Evolutionary conservation across 64 coral and sea anemone genomes (phyloP).

Genomic region (Trachythela sp.): DNA sequence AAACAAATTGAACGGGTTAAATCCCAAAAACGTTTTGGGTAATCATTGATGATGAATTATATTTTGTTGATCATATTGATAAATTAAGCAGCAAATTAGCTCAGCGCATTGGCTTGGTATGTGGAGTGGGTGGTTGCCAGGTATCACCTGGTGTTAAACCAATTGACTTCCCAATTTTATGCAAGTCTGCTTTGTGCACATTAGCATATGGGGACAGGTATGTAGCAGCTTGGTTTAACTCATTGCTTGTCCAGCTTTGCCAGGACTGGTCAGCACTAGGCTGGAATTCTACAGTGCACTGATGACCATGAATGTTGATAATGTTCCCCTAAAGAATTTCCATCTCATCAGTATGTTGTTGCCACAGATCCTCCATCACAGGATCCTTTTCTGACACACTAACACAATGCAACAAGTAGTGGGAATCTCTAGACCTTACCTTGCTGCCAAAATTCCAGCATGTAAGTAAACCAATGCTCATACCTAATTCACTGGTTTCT

Average conservation of each 20-base stretch:
- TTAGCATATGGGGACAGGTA: too few species aligned
- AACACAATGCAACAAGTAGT: conserved; percentile 13
- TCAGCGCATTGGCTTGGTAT: too few species aligned
- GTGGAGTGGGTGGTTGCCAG: conserved; percentile 5
- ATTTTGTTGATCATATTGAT: too few species aligned
- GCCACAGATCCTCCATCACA: conserved; percentile 11
- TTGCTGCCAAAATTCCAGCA: conserved; percentile 2
- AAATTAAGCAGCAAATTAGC: too few species aligned
- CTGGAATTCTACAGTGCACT: conserved; percentile 5
- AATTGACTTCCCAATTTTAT: background rate
- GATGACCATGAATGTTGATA: conserved; percentile 17
- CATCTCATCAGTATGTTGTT: conserved; percentile 8
- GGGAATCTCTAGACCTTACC: background rate
- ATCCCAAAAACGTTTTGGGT: too few species aligned
- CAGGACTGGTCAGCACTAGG: too few species aligned
- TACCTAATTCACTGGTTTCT: conserved; percentile 1
- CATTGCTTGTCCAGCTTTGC: too few species aligned
- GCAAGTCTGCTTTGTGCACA: background rate
- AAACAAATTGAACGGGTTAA: too few species aligned
- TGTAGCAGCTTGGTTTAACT: too few species aligned
- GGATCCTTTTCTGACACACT: conserved; percentile 20
- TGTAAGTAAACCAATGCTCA: conserved; percentile 8
- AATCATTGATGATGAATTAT: too few species aligned
- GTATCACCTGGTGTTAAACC: background rate
- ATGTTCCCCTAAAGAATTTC: conserved; percentile 2